Evolutionary conservation across 1,140 invertebrate genomes (phyloP).

Genomic region (Drosophila parvula): DNA sequence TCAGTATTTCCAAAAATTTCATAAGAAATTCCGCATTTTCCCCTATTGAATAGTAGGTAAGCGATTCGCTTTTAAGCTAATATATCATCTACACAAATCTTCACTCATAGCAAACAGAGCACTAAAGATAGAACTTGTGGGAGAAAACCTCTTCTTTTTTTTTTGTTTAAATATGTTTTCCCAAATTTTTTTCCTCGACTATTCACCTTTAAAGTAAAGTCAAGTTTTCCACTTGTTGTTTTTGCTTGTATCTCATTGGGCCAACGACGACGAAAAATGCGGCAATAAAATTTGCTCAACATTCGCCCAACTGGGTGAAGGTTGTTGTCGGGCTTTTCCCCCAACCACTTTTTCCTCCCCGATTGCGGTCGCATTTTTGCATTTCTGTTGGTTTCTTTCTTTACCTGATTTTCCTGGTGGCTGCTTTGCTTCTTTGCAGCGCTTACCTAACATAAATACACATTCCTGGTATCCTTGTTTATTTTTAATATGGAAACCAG

Average conservation of each 20-base stretch:
- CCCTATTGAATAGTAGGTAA: too few relatives aligned
- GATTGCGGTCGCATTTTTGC: constrained; percentile 29
- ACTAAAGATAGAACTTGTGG: background rate
- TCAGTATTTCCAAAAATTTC: too few relatives aligned
- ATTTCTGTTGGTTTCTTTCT: constrained; percentile 25
- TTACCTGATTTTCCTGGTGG: constrained; percentile 8
- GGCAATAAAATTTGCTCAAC: constrained; percentile 48
- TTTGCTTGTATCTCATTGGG: constrained; percentile 26
- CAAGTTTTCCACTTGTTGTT: constrained; percentile 32
- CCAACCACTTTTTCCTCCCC: background rate
- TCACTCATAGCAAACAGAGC: background rate
- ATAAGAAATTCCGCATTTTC: too few relatives aligned
- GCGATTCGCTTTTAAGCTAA: too few relatives aligned
- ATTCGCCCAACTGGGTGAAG: constrained; percentile 47
- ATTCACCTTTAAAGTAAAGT: constrained; percentile 25
- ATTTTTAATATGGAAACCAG: background rate
- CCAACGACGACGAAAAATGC: constrained; percentile 25
- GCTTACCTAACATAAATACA: background rate
- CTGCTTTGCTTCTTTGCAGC: background rate
- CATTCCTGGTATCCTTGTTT: background rate
- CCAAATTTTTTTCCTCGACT: background rate
- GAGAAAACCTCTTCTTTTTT: background rate
- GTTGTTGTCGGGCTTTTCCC: constrained; percentile 23
- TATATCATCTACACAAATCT: background rate
- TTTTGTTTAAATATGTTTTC: too few relatives aligned